A percentile compares a stretch with the other conserved stretches of the same genome.
phyloP scores from a whole-genome alignment of 2,113 vertebrate species.

The Smithornis capensis region DNA sequence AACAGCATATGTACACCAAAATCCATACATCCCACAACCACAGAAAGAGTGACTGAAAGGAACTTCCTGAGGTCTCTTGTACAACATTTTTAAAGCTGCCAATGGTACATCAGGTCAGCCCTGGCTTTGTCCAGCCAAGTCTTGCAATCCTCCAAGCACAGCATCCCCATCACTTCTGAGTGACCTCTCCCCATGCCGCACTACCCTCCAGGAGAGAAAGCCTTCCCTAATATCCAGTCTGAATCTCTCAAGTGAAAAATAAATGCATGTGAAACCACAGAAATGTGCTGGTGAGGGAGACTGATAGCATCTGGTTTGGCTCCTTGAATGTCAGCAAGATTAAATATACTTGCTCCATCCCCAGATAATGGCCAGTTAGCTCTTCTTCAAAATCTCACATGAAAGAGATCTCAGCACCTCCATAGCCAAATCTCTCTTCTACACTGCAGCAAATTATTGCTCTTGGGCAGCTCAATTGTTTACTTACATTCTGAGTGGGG shows the following conservation, averaged over 20 bases:
- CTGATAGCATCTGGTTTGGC: background rate
- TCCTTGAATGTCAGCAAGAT: background rate
- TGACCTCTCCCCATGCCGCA: background rate
- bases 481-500: rapidly evolving
- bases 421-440: background rate
- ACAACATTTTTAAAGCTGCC: background rate
- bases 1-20: background rate
- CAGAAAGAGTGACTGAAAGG: background rate
- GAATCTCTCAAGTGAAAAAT: background rate
- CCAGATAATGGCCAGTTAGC: background rate
- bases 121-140: background rate
- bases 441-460: background rate
- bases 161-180: background rate
- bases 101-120: background rate
- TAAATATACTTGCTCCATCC: background rate
- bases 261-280: background rate
- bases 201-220: background rate
- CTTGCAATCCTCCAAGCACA: background rate
- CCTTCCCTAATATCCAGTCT: background rate
- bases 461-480: background rate
- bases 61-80: background rate
- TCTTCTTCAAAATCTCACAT: background rate
- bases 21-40: background rate
- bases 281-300: background rate
- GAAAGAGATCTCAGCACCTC: background rate